Evolutionary conservation across 1,140 invertebrate genomes (phyloP), one percentile per base, ranked within the genome.

Genomic region (Popillia japonica): DNA sequence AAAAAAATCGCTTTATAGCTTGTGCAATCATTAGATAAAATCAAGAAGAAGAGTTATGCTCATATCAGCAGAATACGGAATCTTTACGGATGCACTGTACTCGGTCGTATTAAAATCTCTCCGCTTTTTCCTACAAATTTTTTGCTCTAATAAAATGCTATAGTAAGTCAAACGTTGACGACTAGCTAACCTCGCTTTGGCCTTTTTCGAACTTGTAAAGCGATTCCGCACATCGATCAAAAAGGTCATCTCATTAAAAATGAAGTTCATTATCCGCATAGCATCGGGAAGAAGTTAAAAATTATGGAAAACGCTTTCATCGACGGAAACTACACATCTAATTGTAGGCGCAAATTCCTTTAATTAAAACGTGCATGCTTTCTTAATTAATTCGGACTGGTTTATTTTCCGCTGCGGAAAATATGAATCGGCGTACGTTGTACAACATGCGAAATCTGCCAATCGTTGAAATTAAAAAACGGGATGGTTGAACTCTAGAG

Each of bases 221-320:
- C 44, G 44, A 48, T 10, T 9, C 44, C n/a, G 27, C 27, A 48
- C 11, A 48, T 48, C 44, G 7, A 48, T 48, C 44, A 9, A 48
- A 48, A 48, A 48, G 10, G n/a, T 48, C 44, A 48, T 48, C 44
- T 48, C 44, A 48, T 48, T 48, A 48, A 48, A 34, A n/a, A n/a
- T 48, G 4, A 48, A 48, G 7, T 48, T 48, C 44, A 6, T n/a
- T 48, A 48, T 48, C n/a, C 44, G 44, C 44, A n/a, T 3, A 3
- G 44, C 44, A n/a, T 3, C 44, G 44, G 44, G n/a, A 9, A 48
- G 6, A 48, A 48, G n/a, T 48, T 48, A 48, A 48, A 48, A 48
- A 48, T 6, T 48, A 48, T n/a, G 44, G n/a, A 1, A 48, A 9
- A 48, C 2, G 44, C 3, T 48, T 48, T n/a, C 7, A 48, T 48